These are phyloP conservation scores for Pipistrellus nathusii DNA, from an alignment of 2,797 vertebrate genomes.

Conservation along the genomic window DNA sequence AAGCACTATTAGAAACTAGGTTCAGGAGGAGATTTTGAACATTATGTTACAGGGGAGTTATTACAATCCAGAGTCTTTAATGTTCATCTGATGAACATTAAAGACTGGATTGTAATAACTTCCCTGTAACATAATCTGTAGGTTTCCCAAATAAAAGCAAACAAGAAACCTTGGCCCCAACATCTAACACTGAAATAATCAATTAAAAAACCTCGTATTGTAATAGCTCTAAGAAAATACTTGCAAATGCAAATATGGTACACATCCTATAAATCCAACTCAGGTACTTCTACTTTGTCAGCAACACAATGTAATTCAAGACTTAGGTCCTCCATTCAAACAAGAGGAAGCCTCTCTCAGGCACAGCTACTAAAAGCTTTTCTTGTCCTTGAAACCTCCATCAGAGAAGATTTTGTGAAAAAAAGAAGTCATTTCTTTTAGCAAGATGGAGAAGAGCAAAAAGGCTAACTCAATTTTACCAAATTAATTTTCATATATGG, in stretches of 20 bases:
- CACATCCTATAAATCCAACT: not conserved
- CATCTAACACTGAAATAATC: slow-evolving; percentile 4
- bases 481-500: not conserved
- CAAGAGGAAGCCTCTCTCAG: not conserved
- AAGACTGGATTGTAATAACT: not conserved
- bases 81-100: not conserved
- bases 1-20: not conserved
- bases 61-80: too few species aligned
- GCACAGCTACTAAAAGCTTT: not conserved
- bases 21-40: not conserved
- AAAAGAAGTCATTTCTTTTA: not conserved
- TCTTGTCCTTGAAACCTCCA: not conserved
- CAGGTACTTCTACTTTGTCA: not conserved
- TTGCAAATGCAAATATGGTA: not conserved
- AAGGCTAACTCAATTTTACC: not conserved
- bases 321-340: not conserved
- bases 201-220: not conserved
- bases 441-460: not conserved
- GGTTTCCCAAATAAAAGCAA: slow-evolving; percentile 39
- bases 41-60: too few species aligned
- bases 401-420: not conserved
- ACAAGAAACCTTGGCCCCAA: not conserved
- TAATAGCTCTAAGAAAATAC: not conserved
- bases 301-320: not conserved
- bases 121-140: not conserved